Conservation (phyloP, 2,888 invertebrate species). For the Lasiommata megera region DNA sequence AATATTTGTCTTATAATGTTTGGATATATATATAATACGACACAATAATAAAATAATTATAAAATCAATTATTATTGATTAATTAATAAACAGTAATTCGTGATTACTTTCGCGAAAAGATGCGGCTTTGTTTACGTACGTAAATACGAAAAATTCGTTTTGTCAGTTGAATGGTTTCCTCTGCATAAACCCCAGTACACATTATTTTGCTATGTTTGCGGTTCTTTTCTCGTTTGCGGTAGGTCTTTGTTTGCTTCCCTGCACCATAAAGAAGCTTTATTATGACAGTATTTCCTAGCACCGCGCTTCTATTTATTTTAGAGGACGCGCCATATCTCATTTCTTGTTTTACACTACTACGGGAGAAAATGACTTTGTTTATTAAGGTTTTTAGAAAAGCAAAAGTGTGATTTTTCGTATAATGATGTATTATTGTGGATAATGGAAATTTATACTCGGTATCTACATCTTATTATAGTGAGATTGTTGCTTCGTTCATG, state of each 20-base stretch:
- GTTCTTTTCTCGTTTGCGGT: conserved; percentile 28
- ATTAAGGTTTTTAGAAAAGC: no score
- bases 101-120: no score
- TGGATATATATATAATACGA: no score
- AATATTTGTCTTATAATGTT: no score
- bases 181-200: conserved; percentile 1
- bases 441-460: no score
- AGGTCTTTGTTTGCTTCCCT: conserved; percentile 25
- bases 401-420: no score
- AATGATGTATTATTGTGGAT: no score
- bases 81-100: no score
- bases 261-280: conserved; percentile 29
- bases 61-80: no score
- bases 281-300: conserved; percentile 22
- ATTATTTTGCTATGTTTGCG: conserved; percentile 24
- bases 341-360: not conserved
- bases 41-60: no score
- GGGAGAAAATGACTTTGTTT: not conserved
- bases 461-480: no score
- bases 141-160: not conserved
- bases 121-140: not conserved
- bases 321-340: conserved; percentile 5
- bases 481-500: no score
- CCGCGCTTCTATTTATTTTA: conserved; percentile 21
- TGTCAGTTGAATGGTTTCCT: conserved; percentile 4